phyloP scores from a whole-genome alignment of 2,113 vertebrate species.

The Himantopus leucocephalus region DNA sequence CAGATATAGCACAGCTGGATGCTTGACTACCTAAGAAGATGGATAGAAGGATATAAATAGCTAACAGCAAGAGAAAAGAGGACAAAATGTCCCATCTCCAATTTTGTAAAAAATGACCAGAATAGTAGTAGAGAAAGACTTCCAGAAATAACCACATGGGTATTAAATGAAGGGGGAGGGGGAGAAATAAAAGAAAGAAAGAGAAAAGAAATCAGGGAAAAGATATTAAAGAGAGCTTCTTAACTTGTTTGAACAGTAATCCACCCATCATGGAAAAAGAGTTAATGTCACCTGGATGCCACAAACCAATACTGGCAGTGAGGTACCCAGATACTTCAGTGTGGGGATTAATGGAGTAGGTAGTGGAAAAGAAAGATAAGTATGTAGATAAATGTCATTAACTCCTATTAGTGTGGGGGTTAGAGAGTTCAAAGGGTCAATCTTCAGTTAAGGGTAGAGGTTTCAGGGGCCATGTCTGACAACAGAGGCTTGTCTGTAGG shows the following conservation, averaged over 20 bases:
- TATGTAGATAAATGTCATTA: constrained; percentile 1
- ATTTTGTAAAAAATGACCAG: not conserved
- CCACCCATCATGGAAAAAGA: not conserved
- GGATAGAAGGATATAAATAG: constrained; percentile 56
- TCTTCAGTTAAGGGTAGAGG: not conserved
- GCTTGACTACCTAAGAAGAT: not conserved
- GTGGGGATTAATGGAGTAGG: not conserved
- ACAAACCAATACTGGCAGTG: not conserved
- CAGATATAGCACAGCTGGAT: constrained; percentile 41
- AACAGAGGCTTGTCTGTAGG: not conserved
- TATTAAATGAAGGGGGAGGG: not conserved
- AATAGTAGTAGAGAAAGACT: not conserved
- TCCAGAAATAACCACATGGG: constrained; percentile 37
- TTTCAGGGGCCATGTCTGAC: not conserved
- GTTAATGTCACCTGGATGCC: not conserved
- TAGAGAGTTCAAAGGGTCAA: not conserved
- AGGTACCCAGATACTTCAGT: not conserved
- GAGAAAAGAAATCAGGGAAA: not conserved
- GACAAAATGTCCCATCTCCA: constrained; percentile 26
- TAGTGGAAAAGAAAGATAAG: not conserved
- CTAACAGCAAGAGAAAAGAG: constrained; percentile 4
- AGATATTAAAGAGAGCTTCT: not conserved
- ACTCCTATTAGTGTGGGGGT: constrained; percentile 6
- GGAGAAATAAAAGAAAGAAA: not conserved
- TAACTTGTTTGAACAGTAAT: not conserved